phyloP scores from a whole-genome alignment of 2,797 vertebrate genomes.

The Gymnothorax javanicus region DNA sequence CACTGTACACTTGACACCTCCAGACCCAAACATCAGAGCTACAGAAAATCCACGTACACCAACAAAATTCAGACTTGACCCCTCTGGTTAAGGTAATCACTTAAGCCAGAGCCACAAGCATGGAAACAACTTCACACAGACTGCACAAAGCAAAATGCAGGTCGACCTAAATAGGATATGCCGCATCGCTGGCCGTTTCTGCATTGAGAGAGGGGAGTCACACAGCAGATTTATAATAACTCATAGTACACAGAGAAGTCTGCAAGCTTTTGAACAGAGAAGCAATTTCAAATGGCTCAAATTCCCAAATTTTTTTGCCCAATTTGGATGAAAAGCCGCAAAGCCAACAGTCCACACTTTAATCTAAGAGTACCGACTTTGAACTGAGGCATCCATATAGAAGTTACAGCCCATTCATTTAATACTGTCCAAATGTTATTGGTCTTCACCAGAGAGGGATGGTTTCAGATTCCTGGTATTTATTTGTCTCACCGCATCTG shows the following conservation, averaged over 20 bases:
- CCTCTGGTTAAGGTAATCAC: not conserved
- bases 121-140: too few species aligned
- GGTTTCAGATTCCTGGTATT: not conserved
- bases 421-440: too few species aligned
- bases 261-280: too few species aligned
- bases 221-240: not conserved
- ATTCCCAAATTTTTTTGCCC: too few species aligned
- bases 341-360: too few species aligned
- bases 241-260: not conserved
- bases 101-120: not conserved
- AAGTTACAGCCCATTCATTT: too few species aligned
- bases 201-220: not conserved
- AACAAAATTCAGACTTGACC: not conserved
- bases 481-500: not conserved
- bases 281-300: too few species aligned
- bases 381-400: too few species aligned
- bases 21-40: not conserved
- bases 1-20: not conserved
- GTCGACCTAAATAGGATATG: not conserved
- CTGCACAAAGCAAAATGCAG: not conserved
- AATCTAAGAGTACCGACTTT: too few species aligned
- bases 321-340: too few species aligned
- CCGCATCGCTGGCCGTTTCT: not conserved
- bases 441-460: not conserved
- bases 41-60: not conserved